Evolutionary conservation across 2,888 invertebrate species (phyloP).

Genomic region (Zele albiditarsus): DNA sequence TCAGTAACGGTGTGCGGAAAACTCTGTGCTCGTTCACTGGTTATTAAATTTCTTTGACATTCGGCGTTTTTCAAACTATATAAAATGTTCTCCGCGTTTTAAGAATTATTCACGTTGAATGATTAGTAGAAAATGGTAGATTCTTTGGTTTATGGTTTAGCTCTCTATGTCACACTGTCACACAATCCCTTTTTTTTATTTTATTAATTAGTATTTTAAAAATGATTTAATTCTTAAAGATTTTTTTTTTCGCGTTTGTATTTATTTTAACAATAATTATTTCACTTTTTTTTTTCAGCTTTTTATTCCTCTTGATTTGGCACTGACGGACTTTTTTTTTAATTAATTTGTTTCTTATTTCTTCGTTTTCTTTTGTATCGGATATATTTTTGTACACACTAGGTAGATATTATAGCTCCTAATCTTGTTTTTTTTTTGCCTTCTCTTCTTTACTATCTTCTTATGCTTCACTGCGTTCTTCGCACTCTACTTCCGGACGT

Average conservation of each 20-base stretch:
- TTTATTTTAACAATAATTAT: slow-evolving; percentile 46
- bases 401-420: slow-evolving; percentile 60
- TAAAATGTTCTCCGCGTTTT: slow-evolving; percentile 50
- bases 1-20: slow-evolving; percentile 40
- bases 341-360: slow-evolving; percentile 52
- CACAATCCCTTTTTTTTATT: slow-evolving; percentile 39
- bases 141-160: slow-evolving; percentile 72
- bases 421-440: slow-evolving; percentile 55
- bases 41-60: slow-evolving; percentile 43
- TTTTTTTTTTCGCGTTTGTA: slow-evolving; percentile 36
- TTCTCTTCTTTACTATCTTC: slow-evolving; percentile 58
- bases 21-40: slow-evolving; percentile 42
- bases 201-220: slow-evolving; percentile 46
- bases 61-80: slow-evolving; percentile 50
- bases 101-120: slow-evolving; percentile 61
- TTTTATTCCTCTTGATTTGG: slow-evolving; percentile 66
- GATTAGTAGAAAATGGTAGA: slow-evolving; percentile 72
- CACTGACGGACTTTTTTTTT: slow-evolving; percentile 70
- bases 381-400: slow-evolving; percentile 71
- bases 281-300: slow-evolving; percentile 43
- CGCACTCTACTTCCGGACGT: slow-evolving; percentile 54
- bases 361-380: slow-evolving; percentile 55
- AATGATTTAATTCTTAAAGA: slow-evolving; percentile 37
- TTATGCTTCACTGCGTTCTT: slow-evolving; percentile 38
- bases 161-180: slow-evolving; percentile 48